Percentiles rank a stretch among this genome's conserved stretches.
Conservation (phyloP, 2,888 invertebrate species). For the Synanthedon formicaeformis region DNA sequence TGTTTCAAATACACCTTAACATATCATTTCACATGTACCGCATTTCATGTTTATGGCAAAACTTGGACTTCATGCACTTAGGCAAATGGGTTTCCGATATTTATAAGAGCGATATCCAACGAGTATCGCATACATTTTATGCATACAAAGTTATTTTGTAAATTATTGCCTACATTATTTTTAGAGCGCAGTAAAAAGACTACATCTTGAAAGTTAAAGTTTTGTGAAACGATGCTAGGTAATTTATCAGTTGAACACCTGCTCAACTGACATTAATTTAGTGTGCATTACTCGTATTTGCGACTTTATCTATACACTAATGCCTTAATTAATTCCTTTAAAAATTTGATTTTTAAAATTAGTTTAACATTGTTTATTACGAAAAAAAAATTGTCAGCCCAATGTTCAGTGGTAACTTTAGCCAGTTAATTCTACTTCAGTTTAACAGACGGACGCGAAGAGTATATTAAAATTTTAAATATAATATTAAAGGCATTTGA, state of each 20-base stretch:
- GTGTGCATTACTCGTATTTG: not conserved
- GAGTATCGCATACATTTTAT: conserved; percentile 47
- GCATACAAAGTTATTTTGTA: conserved; percentile 39
- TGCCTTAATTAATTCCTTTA: no score
- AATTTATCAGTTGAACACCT: not conserved
- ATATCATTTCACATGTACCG: conserved; percentile 61
- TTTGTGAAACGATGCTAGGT: not conserved
- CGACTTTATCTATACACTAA: not conserved
- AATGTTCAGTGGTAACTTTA: no score
- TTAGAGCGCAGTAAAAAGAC: conserved; percentile 16
- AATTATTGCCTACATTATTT: conserved; percentile 39
- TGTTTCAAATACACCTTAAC: conserved; percentile 36
- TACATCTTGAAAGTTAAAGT: conserved; percentile 3
- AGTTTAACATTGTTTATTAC: no score
- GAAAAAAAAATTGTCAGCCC: no score
- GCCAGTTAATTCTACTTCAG: no score
- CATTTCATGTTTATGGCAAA: conserved; percentile 68
- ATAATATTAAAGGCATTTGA: no score
- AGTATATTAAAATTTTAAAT: no score
- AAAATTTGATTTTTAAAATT: no score
- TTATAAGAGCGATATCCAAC: conserved; percentile 52
- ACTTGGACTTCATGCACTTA: conserved; percentile 68
- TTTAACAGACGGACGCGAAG: no score
- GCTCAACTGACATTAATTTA: not conserved
- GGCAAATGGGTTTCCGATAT: conserved; percentile 68